A percentile compares a stretch with the other conserved stretches of the same genome.
phyloP scores from a whole-genome alignment of 1,140 invertebrate genomes.

The Halyomorpha halys region DNA sequence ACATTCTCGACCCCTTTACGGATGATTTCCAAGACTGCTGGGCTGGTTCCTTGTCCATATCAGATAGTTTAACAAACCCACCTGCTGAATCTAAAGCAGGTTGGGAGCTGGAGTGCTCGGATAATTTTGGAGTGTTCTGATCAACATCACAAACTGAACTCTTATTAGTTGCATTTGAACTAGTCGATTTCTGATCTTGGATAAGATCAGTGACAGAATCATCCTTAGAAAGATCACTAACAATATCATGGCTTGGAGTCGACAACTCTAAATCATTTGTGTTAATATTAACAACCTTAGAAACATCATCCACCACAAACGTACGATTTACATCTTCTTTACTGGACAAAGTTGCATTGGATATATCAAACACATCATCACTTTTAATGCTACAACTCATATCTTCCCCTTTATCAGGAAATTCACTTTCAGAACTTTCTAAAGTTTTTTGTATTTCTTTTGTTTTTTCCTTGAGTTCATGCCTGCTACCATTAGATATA shows the following conservation, averaged over 20 bases:
- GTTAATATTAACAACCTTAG: conserved; percentile 28
- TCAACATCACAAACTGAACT: conserved; percentile 18
- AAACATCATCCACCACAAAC: conserved; percentile 29
- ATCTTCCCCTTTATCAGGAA: conserved; percentile 22
- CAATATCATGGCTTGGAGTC: conserved; percentile 28
- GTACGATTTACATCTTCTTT: conserved; percentile 25
- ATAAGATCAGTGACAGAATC: conserved; percentile 27
- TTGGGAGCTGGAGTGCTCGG: conserved; percentile 26
- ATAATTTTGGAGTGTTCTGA: conserved; percentile 19
- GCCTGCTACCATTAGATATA: conserved; percentile 23
- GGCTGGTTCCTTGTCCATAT: conserved; percentile 39
- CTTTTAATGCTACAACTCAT: conserved; percentile 26
- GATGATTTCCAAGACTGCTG: conserved; percentile 14
- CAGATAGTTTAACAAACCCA: conserved; percentile 45
- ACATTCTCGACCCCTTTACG: conserved; percentile 35
- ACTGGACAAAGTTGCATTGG: conserved; percentile 28
- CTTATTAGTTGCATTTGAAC: conserved; percentile 23
- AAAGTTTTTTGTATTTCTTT: conserved; percentile 23
- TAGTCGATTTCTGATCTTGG: conserved; percentile 23
- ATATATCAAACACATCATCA: conserved; percentile 26
- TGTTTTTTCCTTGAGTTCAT: conserved; percentile 22
- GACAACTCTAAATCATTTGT: conserved; percentile 28
- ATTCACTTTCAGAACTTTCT: conserved; percentile 19
- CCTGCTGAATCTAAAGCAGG: conserved; percentile 3
- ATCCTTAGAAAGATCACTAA: conserved; percentile 28